These are phyloP conservation scores for Luehdorfia chinensis DNA, from an alignment of 1,140 invertebrate genomes.

Conservation along the genomic window DNA sequence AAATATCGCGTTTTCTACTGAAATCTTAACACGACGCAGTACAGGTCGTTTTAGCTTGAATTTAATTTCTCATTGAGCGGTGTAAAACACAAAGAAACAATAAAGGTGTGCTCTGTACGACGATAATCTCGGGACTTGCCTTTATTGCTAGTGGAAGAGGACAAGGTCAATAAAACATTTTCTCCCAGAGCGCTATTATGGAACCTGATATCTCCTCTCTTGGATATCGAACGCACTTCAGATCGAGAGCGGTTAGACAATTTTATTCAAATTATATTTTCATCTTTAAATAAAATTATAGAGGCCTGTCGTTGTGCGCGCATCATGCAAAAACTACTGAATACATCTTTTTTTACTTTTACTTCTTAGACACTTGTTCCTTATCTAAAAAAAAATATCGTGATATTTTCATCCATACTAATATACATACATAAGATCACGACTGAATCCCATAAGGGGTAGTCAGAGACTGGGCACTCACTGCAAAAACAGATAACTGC, in stretches of 20 bases:
- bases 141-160: slow-evolving; percentile 33
- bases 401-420: too few relatives aligned
- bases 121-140: slow-evolving; percentile 28
- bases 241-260: slow-evolving; percentile 24
- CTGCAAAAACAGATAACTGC: too few relatives aligned
- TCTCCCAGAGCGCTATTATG: slow-evolving; percentile 33
- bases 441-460: too few relatives aligned
- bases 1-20: slow-evolving; percentile 1
- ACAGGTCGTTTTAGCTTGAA: background rate
- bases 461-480: too few relatives aligned
- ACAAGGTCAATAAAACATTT: slow-evolving; percentile 42
- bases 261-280: slow-evolving; percentile 38
- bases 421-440: too few relatives aligned
- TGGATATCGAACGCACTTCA: slow-evolving; percentile 27
- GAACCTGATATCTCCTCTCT: slow-evolving; percentile 32
- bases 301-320: too few relatives aligned
- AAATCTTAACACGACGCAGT: background rate
- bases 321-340: too few relatives aligned
- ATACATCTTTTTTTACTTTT: too few relatives aligned
- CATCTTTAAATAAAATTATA: too few relatives aligned
- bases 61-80: slow-evolving; percentile 11
- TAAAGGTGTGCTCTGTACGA: slow-evolving; percentile 31
- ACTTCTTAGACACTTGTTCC: too few relatives aligned
- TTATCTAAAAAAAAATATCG: too few relatives aligned
- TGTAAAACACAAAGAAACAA: slow-evolving; percentile 34